A percentile compares a stretch with the other conserved stretches of the same genome.
phyloP scores from a whole-genome alignment of 2,113 vertebrate genomes.

The Lipotes vexillifer region DNA sequence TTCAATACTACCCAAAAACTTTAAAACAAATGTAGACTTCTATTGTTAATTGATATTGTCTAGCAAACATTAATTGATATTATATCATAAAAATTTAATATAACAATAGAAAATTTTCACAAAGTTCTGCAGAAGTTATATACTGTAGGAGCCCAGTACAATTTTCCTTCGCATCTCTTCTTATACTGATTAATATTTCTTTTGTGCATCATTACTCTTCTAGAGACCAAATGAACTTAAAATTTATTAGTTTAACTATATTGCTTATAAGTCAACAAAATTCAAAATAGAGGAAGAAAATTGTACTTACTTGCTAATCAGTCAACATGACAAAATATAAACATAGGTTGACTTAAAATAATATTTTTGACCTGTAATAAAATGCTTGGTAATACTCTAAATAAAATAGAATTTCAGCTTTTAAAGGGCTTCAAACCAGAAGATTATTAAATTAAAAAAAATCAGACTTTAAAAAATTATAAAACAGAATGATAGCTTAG shows the following conservation, averaged over 20 bases:
- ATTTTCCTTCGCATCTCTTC: conserved; percentile 18
- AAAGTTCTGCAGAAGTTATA: conserved; percentile 1
- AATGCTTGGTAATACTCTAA: not conserved
- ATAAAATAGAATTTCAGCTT: not conserved
- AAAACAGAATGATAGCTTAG: not conserved
- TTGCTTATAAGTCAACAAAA: not conserved
- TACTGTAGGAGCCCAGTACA: not conserved
- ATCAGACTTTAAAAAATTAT: not conserved
- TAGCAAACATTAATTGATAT: not conserved
- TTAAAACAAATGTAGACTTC: not conserved
- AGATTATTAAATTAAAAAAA: not conserved
- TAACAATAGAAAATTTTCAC: not conserved
- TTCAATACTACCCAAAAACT: not conserved
- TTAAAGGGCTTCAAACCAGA: not conserved
- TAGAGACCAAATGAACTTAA: not conserved
- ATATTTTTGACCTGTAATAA: not conserved
- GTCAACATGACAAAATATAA: not conserved
- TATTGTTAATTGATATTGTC: not conserved
- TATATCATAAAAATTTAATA: not conserved
- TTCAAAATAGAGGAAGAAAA: not conserved
- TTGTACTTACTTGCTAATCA: not conserved
- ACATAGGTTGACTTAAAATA: not conserved
- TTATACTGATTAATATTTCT: conserved; percentile 26
- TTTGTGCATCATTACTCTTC: not conserved
- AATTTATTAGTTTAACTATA: conserved; percentile 27